A percentile compares a stretch with the other conserved stretches of the same genome.
Conservation (phyloP, 2,113 vertebrate species). For the Boulengeromyrus knoepffleri region DNA sequence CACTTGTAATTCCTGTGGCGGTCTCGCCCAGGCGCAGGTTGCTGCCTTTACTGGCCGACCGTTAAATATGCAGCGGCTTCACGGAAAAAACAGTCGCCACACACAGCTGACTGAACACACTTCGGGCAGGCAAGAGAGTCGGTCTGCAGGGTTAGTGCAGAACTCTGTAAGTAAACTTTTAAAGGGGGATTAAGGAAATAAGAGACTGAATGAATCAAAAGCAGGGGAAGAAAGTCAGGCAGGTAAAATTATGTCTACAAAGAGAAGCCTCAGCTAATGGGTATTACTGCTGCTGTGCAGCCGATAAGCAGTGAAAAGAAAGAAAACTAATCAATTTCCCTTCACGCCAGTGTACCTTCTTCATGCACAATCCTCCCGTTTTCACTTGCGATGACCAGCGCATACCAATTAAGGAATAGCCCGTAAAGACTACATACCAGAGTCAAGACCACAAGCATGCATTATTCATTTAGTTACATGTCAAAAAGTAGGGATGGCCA, state of each 20-base stretch:
- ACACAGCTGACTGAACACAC: not conserved
- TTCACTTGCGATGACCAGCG: not conserved
- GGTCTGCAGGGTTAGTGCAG: not conserved
- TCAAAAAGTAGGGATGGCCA: not conserved
- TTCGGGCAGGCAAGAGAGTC: not conserved
- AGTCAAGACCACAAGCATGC: not conserved
- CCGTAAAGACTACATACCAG: not conserved
- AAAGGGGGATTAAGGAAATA: not conserved
- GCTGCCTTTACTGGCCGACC: not conserved
- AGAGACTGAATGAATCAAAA: not conserved
- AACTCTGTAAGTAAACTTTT: not conserved
- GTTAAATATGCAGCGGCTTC: not conserved
- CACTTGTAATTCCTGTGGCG: not conserved
- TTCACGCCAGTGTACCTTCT: not conserved
- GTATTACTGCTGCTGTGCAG: not conserved
- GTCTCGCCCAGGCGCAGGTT: not conserved
- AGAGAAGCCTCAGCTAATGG: not conserved
- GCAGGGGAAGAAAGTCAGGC: not conserved
- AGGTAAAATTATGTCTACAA: not conserved
- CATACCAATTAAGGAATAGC: not conserved
- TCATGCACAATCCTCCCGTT: not conserved
- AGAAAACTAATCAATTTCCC: not conserved
- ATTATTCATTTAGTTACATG: not conserved
- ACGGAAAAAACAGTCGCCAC: not conserved
- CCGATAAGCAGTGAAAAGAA: not conserved